A percentile compares a stretch with the other conserved stretches of the same genome.
Evolutionary conservation across 1,140 invertebrate genomes (phyloP).

Genomic region (Rhopalosiphum padi): DNA sequence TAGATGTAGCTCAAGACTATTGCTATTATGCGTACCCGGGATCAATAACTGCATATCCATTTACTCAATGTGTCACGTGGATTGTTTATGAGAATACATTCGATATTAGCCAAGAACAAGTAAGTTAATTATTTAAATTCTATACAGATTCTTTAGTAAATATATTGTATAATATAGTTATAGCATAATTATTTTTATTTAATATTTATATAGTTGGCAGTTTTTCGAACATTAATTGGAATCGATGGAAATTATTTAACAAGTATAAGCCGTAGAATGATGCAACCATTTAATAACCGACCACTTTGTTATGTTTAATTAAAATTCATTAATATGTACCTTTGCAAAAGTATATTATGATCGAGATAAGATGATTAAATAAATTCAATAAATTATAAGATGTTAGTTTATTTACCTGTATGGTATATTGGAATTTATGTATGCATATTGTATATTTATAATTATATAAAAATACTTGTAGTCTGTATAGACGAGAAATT

Average conservation of each 20-base stretch:
- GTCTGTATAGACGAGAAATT: not conserved
- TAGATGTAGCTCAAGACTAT: not conserved
- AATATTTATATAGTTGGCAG: conserved; percentile 15
- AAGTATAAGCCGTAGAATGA: not conserved
- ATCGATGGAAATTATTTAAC: not conserved
- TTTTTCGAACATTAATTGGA: not conserved
- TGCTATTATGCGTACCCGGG: conserved; percentile 17
- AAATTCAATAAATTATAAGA: not conserved
- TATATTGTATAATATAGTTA: not conserved
- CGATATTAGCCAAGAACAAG: not conserved
- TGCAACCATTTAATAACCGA: conserved; percentile 34
- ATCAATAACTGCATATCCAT: not conserved
- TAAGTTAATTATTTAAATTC: not conserved
- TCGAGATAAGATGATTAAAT: not conserved
- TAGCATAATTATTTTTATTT: not conserved
- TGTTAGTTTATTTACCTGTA: not conserved
- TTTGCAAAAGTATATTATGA: not conserved
- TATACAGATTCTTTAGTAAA: not conserved
- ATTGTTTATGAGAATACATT: conserved; percentile 8
- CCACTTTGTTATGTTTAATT: conserved; percentile 19
- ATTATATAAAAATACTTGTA: not conserved
- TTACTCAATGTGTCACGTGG: conserved; percentile 18
- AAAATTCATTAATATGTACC: not conserved
- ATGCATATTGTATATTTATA: not conserved
- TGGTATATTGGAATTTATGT: too few relatives aligned